These are phyloP conservation scores for Gymnorhina tibicen DNA, from an alignment of 2,113 vertebrate species.

Conservation along the genomic window DNA sequence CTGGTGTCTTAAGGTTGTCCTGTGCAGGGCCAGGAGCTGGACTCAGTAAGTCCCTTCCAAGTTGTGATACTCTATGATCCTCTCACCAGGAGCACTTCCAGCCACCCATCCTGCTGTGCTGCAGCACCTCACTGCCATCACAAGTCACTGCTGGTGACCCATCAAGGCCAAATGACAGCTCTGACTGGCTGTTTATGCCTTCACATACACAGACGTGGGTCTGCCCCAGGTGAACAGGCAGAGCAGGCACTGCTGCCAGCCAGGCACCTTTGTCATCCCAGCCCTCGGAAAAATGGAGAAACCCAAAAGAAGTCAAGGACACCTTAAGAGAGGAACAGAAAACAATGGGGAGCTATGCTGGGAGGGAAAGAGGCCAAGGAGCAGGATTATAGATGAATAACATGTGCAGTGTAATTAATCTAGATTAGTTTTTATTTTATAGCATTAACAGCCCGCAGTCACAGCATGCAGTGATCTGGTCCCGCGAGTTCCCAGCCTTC, in stretches of 20 bases:
- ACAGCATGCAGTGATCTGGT: neutral
- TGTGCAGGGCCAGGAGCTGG: neutral
- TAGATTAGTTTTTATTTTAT: conserved; percentile 19
- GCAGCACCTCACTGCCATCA: neutral
- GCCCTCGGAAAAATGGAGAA: neutral
- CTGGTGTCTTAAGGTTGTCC: neutral
- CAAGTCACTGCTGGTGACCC: neutral
- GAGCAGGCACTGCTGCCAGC: neutral
- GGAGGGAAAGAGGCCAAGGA: neutral
- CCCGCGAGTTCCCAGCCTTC: neutral
- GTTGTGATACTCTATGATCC: neutral
- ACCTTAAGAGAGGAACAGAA: neutral
- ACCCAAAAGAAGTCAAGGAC: neutral
- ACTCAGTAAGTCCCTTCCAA: neutral
- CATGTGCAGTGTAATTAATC: conserved; percentile 19
- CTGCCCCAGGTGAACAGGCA: fast-evolving
- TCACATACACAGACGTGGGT: fast-evolving
- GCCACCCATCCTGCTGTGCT: neutral
- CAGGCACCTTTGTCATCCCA: neutral
- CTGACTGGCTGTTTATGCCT: neutral
- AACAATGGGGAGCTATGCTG: neutral
- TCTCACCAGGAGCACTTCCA: neutral
- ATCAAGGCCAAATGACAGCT: neutral
- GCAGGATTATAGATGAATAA: neutral
- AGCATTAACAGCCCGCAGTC: neutral